These are phyloP conservation scores for Poecilia latipinna DNA, from an alignment of 2,113 vertebrate genomes.

Conservation along the genomic window DNA sequence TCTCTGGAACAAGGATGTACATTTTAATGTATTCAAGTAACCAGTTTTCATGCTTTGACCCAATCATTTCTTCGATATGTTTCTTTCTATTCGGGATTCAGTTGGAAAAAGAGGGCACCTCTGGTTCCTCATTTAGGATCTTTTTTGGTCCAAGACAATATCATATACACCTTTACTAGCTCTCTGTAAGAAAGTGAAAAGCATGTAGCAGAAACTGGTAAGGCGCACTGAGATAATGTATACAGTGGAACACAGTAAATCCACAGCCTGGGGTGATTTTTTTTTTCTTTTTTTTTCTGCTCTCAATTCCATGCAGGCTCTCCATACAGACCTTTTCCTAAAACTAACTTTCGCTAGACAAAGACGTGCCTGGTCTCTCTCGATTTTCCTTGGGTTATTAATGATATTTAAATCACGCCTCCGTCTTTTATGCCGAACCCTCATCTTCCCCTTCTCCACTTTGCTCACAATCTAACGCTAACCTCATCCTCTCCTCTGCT, in stretches of 20 bases:
- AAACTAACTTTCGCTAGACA: neutral
- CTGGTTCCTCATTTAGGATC: neutral
- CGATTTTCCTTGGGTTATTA: neutral
- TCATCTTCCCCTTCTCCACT: conserved; percentile 1
- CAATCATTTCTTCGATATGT: neutral
- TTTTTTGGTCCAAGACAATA: neutral
- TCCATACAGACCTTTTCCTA: conserved; percentile 10
- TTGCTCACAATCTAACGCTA: conserved; percentile 17
- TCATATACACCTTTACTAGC: neutral
- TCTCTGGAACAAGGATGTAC: neutral
- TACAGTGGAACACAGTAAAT: conserved; percentile 8
- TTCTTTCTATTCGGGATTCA: neutral
- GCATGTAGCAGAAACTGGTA: neutral
- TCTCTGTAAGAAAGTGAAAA: neutral
- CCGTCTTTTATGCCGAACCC: neutral
- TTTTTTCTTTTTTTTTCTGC: neutral
- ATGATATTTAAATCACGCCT: neutral
- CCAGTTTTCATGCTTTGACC: neutral
- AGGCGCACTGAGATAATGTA: neutral
- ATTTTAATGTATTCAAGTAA: neutral
- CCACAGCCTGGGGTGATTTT: conserved; percentile 1
- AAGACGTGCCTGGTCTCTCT: neutral
- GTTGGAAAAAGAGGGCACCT: neutral
- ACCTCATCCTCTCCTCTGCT: conserved; percentile 12
- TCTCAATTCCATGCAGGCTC: conserved; percentile 1